Conservation (phyloP, 2,888 invertebrate genomes). For the Lymantria monacha region DNA sequence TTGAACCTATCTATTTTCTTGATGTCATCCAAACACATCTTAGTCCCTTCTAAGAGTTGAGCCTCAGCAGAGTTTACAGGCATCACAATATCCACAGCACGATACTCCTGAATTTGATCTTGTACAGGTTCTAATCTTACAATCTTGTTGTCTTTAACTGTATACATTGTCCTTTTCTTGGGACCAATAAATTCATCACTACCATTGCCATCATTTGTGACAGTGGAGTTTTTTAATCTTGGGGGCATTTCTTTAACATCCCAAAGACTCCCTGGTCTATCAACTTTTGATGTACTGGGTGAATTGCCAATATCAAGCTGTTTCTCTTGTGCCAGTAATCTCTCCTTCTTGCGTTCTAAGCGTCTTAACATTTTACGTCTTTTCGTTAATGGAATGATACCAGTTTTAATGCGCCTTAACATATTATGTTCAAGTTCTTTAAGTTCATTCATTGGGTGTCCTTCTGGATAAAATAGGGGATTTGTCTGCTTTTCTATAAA, state of each 20-base stretch:
- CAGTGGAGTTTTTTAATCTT: slow-evolving; percentile 23
- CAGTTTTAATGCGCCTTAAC: slow-evolving; percentile 67
- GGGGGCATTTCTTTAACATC: slow-evolving; percentile 60
- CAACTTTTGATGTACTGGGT: slow-evolving; percentile 33
- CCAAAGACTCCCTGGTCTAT: slow-evolving; percentile 63
- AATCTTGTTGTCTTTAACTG: slow-evolving; percentile 76
- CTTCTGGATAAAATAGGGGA: slow-evolving; percentile 55
- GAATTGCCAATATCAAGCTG: slow-evolving; percentile 28
- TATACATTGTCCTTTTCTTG: slow-evolving; percentile 68
- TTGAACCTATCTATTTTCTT: slow-evolving; percentile 77
- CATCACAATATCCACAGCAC: slow-evolving; percentile 60
- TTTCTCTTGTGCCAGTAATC: slow-evolving; percentile 46
- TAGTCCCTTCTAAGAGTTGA: slow-evolving; percentile 67
- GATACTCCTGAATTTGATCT: slow-evolving; percentile 40
- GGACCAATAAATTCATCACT: slow-evolving; percentile 45
- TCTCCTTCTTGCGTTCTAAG: slow-evolving; percentile 67
- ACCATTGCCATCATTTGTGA: slow-evolving; percentile 24
- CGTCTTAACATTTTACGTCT: slow-evolving; percentile 72
- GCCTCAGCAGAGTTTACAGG: slow-evolving; percentile 63
- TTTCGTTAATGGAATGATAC: slow-evolving; percentile 65
- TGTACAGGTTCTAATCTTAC: slow-evolving; percentile 60
- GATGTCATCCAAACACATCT: slow-evolving; percentile 77
- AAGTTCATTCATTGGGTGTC: slow-evolving; percentile 79
- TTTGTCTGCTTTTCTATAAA: slow-evolving; percentile 39
- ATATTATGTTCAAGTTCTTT: slow-evolving; percentile 73